Evolutionary conservation across 1,140 invertebrate genomes (phyloP), one percentile per base, ranked within the genome.

Genomic region (Hormaphis cornu): DNA sequence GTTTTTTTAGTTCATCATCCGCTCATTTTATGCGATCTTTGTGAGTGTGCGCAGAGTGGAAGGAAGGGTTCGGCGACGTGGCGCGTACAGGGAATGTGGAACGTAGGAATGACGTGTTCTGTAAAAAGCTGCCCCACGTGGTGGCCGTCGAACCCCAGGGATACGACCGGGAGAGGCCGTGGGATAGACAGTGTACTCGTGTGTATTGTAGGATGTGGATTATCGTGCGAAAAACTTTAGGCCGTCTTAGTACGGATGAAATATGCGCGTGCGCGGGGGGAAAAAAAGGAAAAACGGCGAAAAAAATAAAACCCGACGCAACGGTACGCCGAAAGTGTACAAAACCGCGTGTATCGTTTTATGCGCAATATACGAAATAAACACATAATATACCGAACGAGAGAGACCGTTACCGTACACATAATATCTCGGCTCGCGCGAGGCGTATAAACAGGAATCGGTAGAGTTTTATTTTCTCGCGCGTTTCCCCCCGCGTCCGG

Each of bases 231-330:
- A 66, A 30, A 66, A 66, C 59, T 66, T 66, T 66, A 66, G 48
- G 48, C 59, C 59, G 59, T 66, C 48, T 66, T 66, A 66, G 12
- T 24, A 48, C 44, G 28, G n/a, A 66, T 48, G 59, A 66, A 48
- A 66, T 48, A 66, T 48, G 28, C 59, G 18, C 3, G 42, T 1
- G 42, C 1, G n/a, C 9, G 33, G 33, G 33, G 10, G 5, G 33
- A 22, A 33, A 22, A 12, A 4, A n/a, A n/a, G 40, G 20, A 54
- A 26, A 33, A 18, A 33, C 18, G n/a, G 16, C 28, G 10, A 54
- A 56, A 37, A 18, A 37, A 56, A 56, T 37, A 26, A 33, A 54
- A 35, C 35, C 33, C 18, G 10, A 35, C 9, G 9, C 30, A 33
- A 4, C 5, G 30, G 30, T 9, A 33, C 30, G 16, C 30, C 53